Percentiles rank a stretch among this genome's conserved stretches.
Evolutionary conservation across 2,888 invertebrate species (phyloP).

Genomic region (Melanostoma mellinum): DNA sequence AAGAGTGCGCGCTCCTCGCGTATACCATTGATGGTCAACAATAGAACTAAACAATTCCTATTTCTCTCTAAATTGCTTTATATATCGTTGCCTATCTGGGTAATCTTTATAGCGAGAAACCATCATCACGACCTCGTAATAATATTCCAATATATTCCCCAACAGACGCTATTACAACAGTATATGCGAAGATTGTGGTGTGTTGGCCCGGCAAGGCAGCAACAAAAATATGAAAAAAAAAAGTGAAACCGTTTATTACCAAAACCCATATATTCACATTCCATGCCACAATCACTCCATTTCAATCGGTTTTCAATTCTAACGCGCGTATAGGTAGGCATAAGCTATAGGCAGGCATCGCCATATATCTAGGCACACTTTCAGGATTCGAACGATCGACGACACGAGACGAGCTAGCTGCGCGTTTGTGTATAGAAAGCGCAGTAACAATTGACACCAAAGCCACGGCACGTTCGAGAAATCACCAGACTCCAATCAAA

Average conservation of each 20-base stretch:
- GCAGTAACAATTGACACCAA: slow-evolving; percentile 69
- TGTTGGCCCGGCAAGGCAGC: too few relatives aligned
- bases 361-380: slow-evolving; percentile 56
- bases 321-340: slow-evolving; percentile 49
- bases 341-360: not conserved
- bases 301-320: slow-evolving; percentile 72
- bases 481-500: slow-evolving; percentile 72
- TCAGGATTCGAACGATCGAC: slow-evolving; percentile 18
- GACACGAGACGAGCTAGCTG: slow-evolving; percentile 4
- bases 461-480: slow-evolving; percentile 72
- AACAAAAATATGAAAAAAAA: slow-evolving; percentile 17
- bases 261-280: slow-evolving; percentile 73
- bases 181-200: too few relatives aligned
- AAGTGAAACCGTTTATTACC: slow-evolving; percentile 73
- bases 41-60: slow-evolving; percentile 62
- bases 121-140: slow-evolving; percentile 73
- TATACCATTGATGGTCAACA: slow-evolving; percentile 46
- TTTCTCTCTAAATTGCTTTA: slow-evolving; percentile 71
- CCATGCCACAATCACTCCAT: slow-evolving; percentile 69
- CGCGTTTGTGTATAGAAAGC: slow-evolving; percentile 48
- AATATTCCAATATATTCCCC: slow-evolving; percentile 70
- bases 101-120: slow-evolving; percentile 56
- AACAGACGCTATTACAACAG: not conserved
- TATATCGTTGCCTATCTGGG: slow-evolving; percentile 57
- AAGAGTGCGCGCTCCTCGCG: slow-evolving; percentile 29